Base-by-base conservation (phyloP, 2,797 vertebrate species). In the Lemur catta region DNA sequence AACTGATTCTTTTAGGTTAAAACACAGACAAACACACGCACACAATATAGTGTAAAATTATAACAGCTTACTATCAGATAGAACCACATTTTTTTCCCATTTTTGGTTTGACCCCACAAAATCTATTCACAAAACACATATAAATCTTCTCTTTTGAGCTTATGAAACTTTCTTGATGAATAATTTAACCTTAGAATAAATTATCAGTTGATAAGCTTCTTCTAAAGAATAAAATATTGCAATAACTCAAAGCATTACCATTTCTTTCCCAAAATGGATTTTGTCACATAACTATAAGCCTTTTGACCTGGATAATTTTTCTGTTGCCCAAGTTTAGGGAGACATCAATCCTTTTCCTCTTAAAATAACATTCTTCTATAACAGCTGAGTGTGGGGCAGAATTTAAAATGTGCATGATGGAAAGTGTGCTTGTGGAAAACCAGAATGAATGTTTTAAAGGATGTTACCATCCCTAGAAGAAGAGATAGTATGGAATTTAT, bases 121-220 rank as follows among this genome's bases (percentile, higher is more conserved):
- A 91, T 95, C 57, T 96, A 91, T 93, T 93, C 74, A 95, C 55
- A 97, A 92, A 93, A 94, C 63, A 89, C 61, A 91, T 55, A 84
- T 28, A 90, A 30, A 63, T 94, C 26, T 97, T 95, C 87, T 94
- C 48, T 94, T 95, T 43, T 89, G 48, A 59, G n/a, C 55, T 76
- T 43, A 81, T 57, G 61, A 89, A 94, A 61, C 11, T 95, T 94
- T 93, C 88, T 90, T 88, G 61, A 84, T 93, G 79, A 97, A 97
- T 97, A 95, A 95, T 94, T 97, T 89, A 89, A 84, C 10, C 61
- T 94, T 43, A 96, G 78, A 96, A 97, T 95, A 94, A 94, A 91
- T 97, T 78, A 96, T 79, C 94, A 93, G 89, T 92, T 91, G 63
- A 89, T 94, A 95, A 80, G 55, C 13, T 89, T 92, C 69, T 93